Conservation (phyloP, 2,113 vertebrate species). For the Phainopepla nitens region DNA sequence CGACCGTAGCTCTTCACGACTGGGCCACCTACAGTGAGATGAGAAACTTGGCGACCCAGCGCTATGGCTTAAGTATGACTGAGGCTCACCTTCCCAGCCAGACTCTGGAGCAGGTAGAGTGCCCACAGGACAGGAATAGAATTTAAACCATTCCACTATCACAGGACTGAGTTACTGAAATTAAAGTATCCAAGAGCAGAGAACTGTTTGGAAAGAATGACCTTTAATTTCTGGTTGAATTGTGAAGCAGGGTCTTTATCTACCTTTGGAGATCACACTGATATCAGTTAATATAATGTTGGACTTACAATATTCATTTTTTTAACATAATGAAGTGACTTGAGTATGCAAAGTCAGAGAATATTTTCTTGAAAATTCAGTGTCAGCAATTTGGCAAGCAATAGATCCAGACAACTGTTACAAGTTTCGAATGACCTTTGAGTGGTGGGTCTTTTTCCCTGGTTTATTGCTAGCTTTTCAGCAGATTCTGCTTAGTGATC, state of each 20-base stretch:
- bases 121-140: not conserved
- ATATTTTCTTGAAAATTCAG: not conserved
- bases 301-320: not conserved
- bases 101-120: conserved; percentile 93
- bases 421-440: not conserved
- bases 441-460: not conserved
- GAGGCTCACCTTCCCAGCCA: conserved; percentile 97
- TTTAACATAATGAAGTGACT: not conserved
- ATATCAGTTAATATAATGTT: not conserved
- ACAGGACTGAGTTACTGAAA: not conserved
- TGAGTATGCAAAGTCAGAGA: not conserved
- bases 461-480: not conserved
- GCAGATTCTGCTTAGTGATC: not conserved
- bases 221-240: not conserved
- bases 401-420: not conserved
- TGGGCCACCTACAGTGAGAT: conserved; percentile 99
- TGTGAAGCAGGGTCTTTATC: not conserved
- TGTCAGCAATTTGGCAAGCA: not conserved
- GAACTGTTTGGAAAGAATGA: not conserved
- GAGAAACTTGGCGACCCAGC: conserved; percentile 94
- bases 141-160: not conserved
- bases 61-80: conserved; percentile 93
- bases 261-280: not conserved
- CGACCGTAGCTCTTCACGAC: conserved; percentile 95
- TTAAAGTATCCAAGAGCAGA: not conserved